Evolutionary conservation across 30 jellyfish, hydroid and myxozoan species (phyloP), one percentile per base, ranked within the genome.

Genomic region (Nemopilema nomurai): DNA sequence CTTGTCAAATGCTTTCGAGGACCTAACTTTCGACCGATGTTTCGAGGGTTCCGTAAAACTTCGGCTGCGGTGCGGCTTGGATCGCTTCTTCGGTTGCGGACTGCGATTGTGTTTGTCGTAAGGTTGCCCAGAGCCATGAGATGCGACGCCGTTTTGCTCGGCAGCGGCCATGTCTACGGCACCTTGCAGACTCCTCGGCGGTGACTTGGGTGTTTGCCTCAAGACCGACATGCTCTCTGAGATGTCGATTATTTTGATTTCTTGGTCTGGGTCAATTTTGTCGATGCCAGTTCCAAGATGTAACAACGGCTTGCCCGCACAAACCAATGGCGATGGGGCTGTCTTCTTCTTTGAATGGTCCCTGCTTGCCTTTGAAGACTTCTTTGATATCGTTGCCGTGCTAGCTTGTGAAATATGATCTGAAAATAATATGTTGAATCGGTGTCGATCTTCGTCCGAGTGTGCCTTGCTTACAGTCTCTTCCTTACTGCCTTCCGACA

Each of bases 1-100:
- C 0, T 70, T 69, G 25, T 69, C 71, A 1, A 31, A 72, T 28
- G 50, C 77, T 26, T 33, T 81, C 13, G 84, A 21, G 24, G 49
- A 32, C 69, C 70, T 81, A 49, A 64, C 30, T 28, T 76, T 23
- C 1, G 25, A 20, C n/a, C 67, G 69, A 9, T 81, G 83, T 71
- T 81, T 71, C 26, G 90, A 81, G 18, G 90, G 83, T 26, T 71
- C 83, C 21, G 90, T 49, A 21, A 81, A 81, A 69, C 90, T 81
- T 57, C 90, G 70, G 64, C 90, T 81, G 19, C 90, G 80, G 19
- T 81, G 90, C 0, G 74, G 77, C 51, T 81, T 81, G 4, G 84
- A 18, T 53, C 84, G 26, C 49, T 29, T 67, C 23, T 27, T 49
- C 18, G 90, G 71, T 28, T 81, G 53, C 50, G 64, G 13, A 0